Evolutionary conservation across 2,888 invertebrate species (phyloP).

Genomic region (Nasonovia ribisnigri): DNA sequence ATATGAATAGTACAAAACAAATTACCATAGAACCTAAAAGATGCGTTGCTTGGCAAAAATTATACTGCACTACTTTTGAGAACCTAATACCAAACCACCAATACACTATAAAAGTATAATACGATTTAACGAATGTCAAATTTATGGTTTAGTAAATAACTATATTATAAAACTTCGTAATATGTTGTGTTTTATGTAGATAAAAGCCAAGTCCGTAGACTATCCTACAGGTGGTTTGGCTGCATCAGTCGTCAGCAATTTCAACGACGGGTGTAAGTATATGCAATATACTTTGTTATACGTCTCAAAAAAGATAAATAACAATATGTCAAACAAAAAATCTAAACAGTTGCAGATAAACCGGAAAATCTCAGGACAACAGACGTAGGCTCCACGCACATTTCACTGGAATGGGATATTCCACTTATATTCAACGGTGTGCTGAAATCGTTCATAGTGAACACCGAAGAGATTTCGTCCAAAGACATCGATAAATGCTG

Average conservation of each 20-base stretch:
- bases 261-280: conserved; percentile 28
- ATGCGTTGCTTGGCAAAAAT: conserved; percentile 21
- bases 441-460: conserved; percentile 42
- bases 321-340: background rate
- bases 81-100: background rate
- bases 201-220: conserved; percentile 32
- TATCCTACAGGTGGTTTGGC: conserved; percentile 7
- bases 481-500: background rate
- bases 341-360: conserved; percentile 19
- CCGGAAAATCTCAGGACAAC: background rate
- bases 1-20: background rate
- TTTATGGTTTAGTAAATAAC: background rate
- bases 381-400: background rate
- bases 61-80: conserved; percentile 28
- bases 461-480: conserved; percentile 19
- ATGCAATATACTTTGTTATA: background rate
- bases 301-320: background rate
- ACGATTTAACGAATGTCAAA: background rate
- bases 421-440: conserved; percentile 38
- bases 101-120: conserved; percentile 32
- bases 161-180: background rate
- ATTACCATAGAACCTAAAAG: background rate
- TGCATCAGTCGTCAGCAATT: background rate
- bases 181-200: background rate
- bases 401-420: conserved; percentile 36